Conservation (phyloP, 1,140 invertebrate species). For the Ceratosolen solmsi region DNA sequence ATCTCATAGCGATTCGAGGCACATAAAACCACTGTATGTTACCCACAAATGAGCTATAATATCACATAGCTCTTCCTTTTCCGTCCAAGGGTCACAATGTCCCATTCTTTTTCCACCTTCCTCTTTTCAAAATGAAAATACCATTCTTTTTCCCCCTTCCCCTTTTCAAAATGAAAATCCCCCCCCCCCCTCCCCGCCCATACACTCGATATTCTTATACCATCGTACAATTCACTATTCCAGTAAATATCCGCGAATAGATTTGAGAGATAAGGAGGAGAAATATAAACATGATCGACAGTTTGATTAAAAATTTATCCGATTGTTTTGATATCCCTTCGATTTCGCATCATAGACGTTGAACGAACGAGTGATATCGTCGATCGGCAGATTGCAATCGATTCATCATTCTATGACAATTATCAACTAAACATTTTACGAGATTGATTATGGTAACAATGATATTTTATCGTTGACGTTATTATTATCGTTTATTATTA, state of each 20-base stretch:
- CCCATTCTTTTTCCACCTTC: neutral
- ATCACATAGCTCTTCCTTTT: constrained; percentile 44
- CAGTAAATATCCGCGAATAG: too few relatives aligned
- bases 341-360: neutral
- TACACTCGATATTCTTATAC: too few relatives aligned
- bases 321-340: neutral
- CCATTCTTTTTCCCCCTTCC: neutral
- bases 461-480: too few relatives aligned
- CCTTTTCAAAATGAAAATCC: neutral
- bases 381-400: too few relatives aligned
- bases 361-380: neutral
- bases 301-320: constrained; percentile 10
- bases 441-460: too few relatives aligned
- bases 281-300: neutral
- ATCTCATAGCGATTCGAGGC: constrained; percentile 20
- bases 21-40: constrained; percentile 34
- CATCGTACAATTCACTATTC: too few relatives aligned
- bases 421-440: too few relatives aligned
- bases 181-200: too few relatives aligned
- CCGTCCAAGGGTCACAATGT: neutral
- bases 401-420: too few relatives aligned
- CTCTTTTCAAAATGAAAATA: constrained; percentile 6
- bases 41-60: constrained; percentile 42
- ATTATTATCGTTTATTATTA: neutral
- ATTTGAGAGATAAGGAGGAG: too few relatives aligned